A percentile compares a stretch with the other conserved stretches of the same genome.
These are phyloP conservation scores for Labeo calbasu DNA, from an alignment of 2,797 vertebrate species.

Conservation along the genomic window DNA sequence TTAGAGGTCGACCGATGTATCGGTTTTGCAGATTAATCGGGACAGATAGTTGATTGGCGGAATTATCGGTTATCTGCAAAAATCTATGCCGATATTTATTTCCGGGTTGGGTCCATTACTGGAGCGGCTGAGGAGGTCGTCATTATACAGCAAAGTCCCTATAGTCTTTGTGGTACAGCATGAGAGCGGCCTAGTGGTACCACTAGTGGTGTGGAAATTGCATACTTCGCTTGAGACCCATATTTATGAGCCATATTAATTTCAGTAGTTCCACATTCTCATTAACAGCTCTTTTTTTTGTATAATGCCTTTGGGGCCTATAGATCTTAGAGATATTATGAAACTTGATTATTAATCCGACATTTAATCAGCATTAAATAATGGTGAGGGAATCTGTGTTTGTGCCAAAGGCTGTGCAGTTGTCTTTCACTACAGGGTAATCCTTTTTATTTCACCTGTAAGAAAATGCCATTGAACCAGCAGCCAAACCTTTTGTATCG, in stretches of 20 bases:
- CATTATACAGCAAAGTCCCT: too few relatives aligned
- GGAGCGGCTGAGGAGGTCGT: too few relatives aligned
- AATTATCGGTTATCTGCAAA: too few relatives aligned
- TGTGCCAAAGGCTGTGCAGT: conserved; percentile 24
- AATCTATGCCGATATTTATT: too few relatives aligned
- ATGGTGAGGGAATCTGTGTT: conserved; percentile 62
- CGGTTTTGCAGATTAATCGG: too few relatives aligned
- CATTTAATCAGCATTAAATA: conserved; percentile 11
- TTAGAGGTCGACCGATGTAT: too few relatives aligned
- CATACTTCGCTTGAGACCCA: neutral
- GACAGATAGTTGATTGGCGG: too few relatives aligned
- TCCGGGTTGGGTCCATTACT: too few relatives aligned
- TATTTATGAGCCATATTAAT: conserved; percentile 7
- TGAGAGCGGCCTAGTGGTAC: too few relatives aligned
- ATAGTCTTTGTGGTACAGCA: too few relatives aligned
- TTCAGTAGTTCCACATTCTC: neutral
- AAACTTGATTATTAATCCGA: conserved; percentile 1
- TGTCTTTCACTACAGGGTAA: conserved; percentile 63
- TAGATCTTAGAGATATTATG: conserved; percentile 17
- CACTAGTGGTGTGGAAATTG: neutral
- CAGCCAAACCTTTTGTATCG: conserved; percentile 69
- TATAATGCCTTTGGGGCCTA: neutral
- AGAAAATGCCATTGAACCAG: conserved; percentile 65
- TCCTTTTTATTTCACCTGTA: conserved; percentile 50
- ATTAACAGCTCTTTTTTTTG: neutral